Evolutionary conservation across 2,888 invertebrate genomes (phyloP).

Genomic region (Strigamia maritima): DNA sequence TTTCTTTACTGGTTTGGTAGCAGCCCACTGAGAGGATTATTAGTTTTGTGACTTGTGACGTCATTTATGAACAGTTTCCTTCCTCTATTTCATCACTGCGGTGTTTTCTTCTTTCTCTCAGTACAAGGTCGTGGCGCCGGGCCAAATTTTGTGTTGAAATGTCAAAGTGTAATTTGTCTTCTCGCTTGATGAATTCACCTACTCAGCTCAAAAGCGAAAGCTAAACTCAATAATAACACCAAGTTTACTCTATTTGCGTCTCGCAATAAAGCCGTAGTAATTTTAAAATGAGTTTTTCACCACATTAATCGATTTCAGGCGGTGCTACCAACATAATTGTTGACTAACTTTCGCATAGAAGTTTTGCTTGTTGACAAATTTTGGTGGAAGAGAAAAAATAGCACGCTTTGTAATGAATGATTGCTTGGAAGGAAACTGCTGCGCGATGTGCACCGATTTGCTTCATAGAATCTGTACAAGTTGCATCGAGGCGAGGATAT

Average conservation of each 20-base stretch:
- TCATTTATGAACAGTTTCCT: background rate
- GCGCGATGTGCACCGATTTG: background rate
- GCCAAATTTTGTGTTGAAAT: slow-evolving; percentile 20
- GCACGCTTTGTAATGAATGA: background rate
- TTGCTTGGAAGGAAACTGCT: background rate
- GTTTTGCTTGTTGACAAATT: background rate
- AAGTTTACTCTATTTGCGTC: background rate
- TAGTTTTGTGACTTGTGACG: slow-evolving; percentile 25
- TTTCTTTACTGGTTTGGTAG: slow-evolving; percentile 7
- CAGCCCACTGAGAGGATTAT: slow-evolving; percentile 18
- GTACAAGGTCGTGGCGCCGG: slow-evolving; percentile 11
- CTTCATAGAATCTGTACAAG: background rate
- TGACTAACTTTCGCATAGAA: background rate
- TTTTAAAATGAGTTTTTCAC: background rate
- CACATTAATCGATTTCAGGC: background rate
- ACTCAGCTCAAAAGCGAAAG: background rate
- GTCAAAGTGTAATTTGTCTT: slow-evolving; percentile 31
- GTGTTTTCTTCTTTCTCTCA: background rate
- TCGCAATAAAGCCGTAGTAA: background rate
- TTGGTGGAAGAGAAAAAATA: background rate
- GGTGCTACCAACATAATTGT: background rate
- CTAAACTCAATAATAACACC: background rate
- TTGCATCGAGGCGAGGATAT: background rate
- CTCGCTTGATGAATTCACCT: background rate
- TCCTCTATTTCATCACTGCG: background rate